Evolutionary conservation across 2,888 invertebrate genomes (phyloP).

Genomic region (Lycocerus yunnanus): DNA sequence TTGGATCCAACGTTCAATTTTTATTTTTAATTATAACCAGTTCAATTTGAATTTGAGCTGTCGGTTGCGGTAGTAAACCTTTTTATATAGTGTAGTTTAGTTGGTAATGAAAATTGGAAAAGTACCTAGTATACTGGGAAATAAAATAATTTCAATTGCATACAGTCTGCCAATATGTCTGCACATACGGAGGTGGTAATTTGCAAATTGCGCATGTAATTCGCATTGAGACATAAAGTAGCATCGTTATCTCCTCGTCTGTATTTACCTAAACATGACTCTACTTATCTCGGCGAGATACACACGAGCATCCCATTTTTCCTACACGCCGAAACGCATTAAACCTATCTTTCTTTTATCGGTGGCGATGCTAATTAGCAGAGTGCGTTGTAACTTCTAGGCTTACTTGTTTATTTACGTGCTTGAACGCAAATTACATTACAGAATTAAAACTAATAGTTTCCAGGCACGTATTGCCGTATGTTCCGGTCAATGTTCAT

Average conservation of each 20-base stretch:
- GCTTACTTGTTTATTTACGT: slow-evolving; percentile 19
- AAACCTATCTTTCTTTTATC: slow-evolving; percentile 8
- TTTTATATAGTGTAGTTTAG: background rate
- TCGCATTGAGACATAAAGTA: slow-evolving; percentile 14
- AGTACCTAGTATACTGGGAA: background rate
- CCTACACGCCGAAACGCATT: background rate
- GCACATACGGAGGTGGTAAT: slow-evolving; percentile 3
- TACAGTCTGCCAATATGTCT: background rate
- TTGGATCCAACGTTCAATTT: background rate
- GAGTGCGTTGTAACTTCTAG: slow-evolving; percentile 21
- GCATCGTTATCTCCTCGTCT: slow-evolving; percentile 17
- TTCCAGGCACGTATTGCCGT: slow-evolving; percentile 14
- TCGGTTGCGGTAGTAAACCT: background rate
- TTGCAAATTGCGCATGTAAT: slow-evolving; percentile 9
- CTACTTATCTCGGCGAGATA: slow-evolving; percentile 10
- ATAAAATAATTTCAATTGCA: background rate
- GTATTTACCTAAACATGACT: background rate
- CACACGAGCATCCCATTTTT: slow-evolving; percentile 4
- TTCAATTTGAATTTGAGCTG: background rate
- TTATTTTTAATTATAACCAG: background rate
- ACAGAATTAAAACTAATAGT: slow-evolving; percentile 21
- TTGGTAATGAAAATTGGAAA: background rate
- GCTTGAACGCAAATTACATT: slow-evolving; percentile 18
- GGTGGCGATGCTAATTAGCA: slow-evolving; percentile 21
- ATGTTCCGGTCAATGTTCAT: slow-evolving; percentile 10